phyloP scores from a whole-genome alignment of 92 coral and sea anemone genomes.

The Scolanthus callimorphus region DNA sequence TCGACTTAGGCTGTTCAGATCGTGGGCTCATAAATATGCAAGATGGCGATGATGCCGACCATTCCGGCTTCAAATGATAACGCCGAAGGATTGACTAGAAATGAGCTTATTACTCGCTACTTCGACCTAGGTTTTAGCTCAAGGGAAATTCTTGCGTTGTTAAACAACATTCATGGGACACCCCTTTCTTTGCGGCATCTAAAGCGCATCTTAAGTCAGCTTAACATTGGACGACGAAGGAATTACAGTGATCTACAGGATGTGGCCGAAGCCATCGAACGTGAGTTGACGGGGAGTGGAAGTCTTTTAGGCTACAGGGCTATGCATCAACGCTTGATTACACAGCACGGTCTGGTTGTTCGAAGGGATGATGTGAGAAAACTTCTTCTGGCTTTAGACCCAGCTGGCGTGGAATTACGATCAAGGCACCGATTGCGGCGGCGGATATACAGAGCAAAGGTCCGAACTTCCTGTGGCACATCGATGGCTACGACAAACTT shows the following conservation, averaged over 20 bases:
- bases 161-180: too few species aligned
- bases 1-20: too few species aligned
- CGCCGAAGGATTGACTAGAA: too few species aligned
- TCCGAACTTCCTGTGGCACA: constrained; percentile 5
- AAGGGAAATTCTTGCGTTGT: too few species aligned
- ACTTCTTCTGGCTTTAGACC: constrained; percentile 37
- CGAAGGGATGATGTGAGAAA: constrained; percentile 30
- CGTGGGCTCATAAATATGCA: too few species aligned
- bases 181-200: constrained; percentile 5
- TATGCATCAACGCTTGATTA: constrained; percentile 46
- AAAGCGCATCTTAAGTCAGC: constrained; percentile 11
- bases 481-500: constrained; percentile 22
- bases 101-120: too few species aligned
- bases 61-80: too few species aligned
- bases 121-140: too few species aligned
- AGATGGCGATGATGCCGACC: too few species aligned
- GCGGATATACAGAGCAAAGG: constrained; percentile 41
- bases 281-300: constrained; percentile 11
- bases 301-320: constrained; percentile 52
- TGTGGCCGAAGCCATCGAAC: background rate
- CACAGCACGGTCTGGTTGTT: constrained; percentile 20
- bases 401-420: constrained; percentile 52
- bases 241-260: background rate
- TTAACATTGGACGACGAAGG: constrained; percentile 9
- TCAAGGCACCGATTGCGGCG: constrained; percentile 47